Base-by-base conservation (phyloP, 2,888 invertebrate species). In the Hedychridium roseum region DNA sequence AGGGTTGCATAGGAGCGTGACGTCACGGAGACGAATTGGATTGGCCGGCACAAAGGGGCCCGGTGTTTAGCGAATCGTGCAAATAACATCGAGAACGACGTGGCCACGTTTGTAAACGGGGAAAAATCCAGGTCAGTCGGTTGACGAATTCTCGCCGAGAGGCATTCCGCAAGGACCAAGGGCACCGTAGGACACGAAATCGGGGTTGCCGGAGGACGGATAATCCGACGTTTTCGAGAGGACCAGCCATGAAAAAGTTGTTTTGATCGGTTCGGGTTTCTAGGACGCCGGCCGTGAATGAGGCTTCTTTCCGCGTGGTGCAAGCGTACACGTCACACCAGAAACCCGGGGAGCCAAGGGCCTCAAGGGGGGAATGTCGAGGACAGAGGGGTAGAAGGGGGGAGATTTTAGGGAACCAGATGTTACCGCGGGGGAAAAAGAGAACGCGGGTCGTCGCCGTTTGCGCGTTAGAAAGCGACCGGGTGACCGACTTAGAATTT, bases 231-330 rank as follows among this genome's bases (percentile, higher is more conserved):
- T 66, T 54, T 66, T 66, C 55, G 62, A 68, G 62, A 66, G 68
- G 59, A 55, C 55, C 55, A 46, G 45, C 54, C 46, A 62, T 68
- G 70, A 71, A 73, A 73, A 75, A 74, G 68, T 69, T 75, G 75
- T 74, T 75, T 74, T 73, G 71, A 73, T 74, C 73, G 72, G 70
- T 73, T 73, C 70, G 66, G 73, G 71, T 75, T 76, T 74, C 74
- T 71, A 70, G 74, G 60, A 71, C 70, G 66, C 63, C 68, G 64
- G 57, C 63, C 68, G 69, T 73, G 74, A 76, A 74, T 74, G 70
- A 68, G 54, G 50, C 62, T 54, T 56, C 54, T 50, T 49, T 50
- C 47, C 50, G 57, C n/a, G n/a, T n/a, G n/a, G n/a, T n/a, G n/a
- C n/a, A n/a, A n/a, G n/a, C n/a, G 58, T 60, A 58, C 41, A 46